A percentile compares a stretch with the other conserved stretches of the same genome.
Evolutionary conservation across 2,113 vertebrate genomes (phyloP).

Genomic region (Mormyrus lacerda): DNA sequence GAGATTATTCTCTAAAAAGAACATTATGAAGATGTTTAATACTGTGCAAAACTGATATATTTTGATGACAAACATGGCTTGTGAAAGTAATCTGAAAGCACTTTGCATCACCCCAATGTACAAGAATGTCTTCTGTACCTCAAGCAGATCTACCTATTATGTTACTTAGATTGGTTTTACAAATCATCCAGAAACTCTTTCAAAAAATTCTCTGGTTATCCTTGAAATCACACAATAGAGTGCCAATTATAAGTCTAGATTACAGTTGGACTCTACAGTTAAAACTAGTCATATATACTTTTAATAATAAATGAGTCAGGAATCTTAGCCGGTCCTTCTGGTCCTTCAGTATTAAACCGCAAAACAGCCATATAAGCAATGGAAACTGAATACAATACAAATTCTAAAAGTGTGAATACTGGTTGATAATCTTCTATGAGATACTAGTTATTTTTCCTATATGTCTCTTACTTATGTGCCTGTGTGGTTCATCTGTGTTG

Average conservation of each 20-base stretch:
- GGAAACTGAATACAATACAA: background rate
- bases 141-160: background rate
- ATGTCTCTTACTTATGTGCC: no score
- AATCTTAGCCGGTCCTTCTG: background rate
- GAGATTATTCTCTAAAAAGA: background rate
- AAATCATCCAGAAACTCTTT: background rate
- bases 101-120: background rate
- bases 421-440: background rate
- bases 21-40: background rate
- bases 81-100: background rate
- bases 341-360: background rate
- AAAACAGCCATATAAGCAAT: background rate
- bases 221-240: background rate
- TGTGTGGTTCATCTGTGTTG: background rate
- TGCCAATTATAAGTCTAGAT: background rate
- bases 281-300: background rate
- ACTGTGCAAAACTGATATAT: background rate
- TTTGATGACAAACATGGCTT: background rate
- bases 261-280: background rate
- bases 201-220: background rate
- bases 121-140: background rate
- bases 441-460: background rate
- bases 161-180: background rate
- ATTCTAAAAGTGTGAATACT: background rate
- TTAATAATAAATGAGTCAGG: background rate